Percentiles rank a stretch among this genome's conserved stretches.
phyloP scores from a whole-genome alignment of 2,888 invertebrate genomes.

The Podotricha telesiphe region DNA sequence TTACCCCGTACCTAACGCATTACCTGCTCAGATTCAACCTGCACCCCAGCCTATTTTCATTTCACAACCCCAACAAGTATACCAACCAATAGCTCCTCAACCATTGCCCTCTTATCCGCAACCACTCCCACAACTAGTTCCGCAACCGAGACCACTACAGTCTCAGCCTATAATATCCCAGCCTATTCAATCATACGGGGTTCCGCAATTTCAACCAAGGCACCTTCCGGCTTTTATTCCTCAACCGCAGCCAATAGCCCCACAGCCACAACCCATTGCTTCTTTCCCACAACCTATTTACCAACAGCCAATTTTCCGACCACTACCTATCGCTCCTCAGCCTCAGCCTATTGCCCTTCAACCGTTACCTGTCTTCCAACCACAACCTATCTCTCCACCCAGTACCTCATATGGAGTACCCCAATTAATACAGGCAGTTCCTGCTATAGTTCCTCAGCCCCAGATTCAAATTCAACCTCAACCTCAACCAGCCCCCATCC shows the following conservation, averaged over 20 bases:
- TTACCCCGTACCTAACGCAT: conserved; percentile 39
- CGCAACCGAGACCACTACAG: conserved; percentile 25
- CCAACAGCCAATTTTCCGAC: conserved; percentile 20
- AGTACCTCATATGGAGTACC: conserved; percentile 38
- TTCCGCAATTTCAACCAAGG: conserved; percentile 27
- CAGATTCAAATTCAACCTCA: conserved; percentile 32
- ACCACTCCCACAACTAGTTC: conserved; percentile 42
- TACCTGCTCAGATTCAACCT: conserved; percentile 38
- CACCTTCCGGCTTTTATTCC: conserved; percentile 11
- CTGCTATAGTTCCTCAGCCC: conserved; percentile 40
- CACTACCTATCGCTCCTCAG: conserved; percentile 28
- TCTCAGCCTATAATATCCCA: conserved; percentile 26
- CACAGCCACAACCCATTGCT: conserved; percentile 28
- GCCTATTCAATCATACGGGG: conserved; percentile 26
- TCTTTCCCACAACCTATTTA: conserved; percentile 27
- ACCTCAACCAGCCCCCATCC: conserved; percentile 35
- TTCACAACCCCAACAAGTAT: conserved; percentile 38
- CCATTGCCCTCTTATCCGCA: conserved; percentile 44
- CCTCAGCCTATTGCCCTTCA: conserved; percentile 20
- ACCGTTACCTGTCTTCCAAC: conserved; percentile 38
- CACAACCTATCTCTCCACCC: conserved; percentile 39
- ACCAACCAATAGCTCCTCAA: conserved; percentile 41
- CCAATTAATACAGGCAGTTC: conserved; percentile 33
- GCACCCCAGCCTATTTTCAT: conserved; percentile 31
- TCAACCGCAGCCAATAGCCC: conserved; percentile 24